A percentile compares a stretch with the other conserved stretches of the same genome.
Evolutionary conservation across 1,140 invertebrate species (phyloP).

Genomic region (Magallana ariakensis): DNA sequence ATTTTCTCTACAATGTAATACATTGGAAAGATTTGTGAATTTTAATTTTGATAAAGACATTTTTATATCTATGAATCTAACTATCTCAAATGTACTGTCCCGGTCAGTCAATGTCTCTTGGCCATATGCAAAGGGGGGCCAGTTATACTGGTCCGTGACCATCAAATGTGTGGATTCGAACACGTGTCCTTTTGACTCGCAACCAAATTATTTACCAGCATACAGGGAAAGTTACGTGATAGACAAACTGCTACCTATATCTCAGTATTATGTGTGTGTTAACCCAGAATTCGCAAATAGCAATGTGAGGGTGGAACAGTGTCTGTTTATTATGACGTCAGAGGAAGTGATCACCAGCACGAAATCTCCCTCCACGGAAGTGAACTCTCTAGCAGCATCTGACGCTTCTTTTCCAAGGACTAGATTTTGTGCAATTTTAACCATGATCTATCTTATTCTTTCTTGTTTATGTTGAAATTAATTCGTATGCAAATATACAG

Average conservation of each 20-base stretch:
- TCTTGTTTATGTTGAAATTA: neutral
- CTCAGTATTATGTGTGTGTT: slow-evolving; percentile 61
- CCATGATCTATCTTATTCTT: neutral
- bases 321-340: slow-evolving; percentile 54
- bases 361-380: neutral
- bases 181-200: slow-evolving; percentile 14
- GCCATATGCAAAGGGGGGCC: slow-evolving; percentile 59
- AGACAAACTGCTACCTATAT: slow-evolving; percentile 34
- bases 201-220: slow-evolving; percentile 53
- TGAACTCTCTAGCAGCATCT: neutral
- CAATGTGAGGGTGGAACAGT: slow-evolving; percentile 58
- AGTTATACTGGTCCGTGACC: slow-evolving; percentile 62
- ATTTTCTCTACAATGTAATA: slow-evolving; percentile 55
- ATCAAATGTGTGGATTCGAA: slow-evolving; percentile 45
- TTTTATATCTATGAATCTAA: slow-evolving; percentile 57
- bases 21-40: slow-evolving; percentile 46
- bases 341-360: slow-evolving; percentile 8
- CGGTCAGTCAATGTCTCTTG: slow-evolving; percentile 53
- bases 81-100: slow-evolving; percentile 13
- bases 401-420: slow-evolving; percentile 2
- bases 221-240: slow-evolving; percentile 45
- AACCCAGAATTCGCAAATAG: slow-evolving; percentile 58
- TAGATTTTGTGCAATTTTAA: slow-evolving; percentile 14
- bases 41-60: slow-evolving; percentile 56
- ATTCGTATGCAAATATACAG: neutral